Conservation (phyloP, 2,888 invertebrate genomes). For the Mesoligia furuncula region DNA sequence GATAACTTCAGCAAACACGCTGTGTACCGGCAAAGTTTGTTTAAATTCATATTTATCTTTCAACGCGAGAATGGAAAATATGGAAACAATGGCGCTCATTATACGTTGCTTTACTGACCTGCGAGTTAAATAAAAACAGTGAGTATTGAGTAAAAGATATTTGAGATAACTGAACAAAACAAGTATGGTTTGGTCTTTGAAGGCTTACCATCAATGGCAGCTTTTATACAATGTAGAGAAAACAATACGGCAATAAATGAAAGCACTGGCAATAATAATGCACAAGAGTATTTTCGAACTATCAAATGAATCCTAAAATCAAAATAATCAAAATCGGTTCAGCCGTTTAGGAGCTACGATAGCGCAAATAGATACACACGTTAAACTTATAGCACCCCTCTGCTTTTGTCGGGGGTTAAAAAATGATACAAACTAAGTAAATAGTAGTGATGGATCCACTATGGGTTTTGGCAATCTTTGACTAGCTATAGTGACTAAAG, state of each 20-base stretch:
- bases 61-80: slow-evolving; percentile 54
- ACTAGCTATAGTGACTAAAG: not conserved
- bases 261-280: not conserved
- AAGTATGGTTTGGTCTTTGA: not conserved
- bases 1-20: slow-evolving; percentile 58
- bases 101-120: slow-evolving; percentile 32
- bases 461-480: not conserved
- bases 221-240: no score
- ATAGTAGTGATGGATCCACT: not conserved
- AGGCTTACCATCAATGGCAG: not conserved
- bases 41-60: slow-evolving; percentile 56
- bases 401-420: not conserved
- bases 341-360: no score
- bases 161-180: not conserved
- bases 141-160: slow-evolving; percentile 28
- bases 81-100: slow-evolving; percentile 55
- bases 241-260: not conserved
- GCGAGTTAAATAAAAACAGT: slow-evolving; percentile 32
- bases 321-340: not conserved
- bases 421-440: not conserved
- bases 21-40: slow-evolving; percentile 37
- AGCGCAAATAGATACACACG: no score
- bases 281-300: not conserved
- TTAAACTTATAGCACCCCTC: no score
- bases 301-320: not conserved